Evolutionary conservation across 2,797 vertebrate species (phyloP).

Genomic region (Lepus townsendii): DNA sequence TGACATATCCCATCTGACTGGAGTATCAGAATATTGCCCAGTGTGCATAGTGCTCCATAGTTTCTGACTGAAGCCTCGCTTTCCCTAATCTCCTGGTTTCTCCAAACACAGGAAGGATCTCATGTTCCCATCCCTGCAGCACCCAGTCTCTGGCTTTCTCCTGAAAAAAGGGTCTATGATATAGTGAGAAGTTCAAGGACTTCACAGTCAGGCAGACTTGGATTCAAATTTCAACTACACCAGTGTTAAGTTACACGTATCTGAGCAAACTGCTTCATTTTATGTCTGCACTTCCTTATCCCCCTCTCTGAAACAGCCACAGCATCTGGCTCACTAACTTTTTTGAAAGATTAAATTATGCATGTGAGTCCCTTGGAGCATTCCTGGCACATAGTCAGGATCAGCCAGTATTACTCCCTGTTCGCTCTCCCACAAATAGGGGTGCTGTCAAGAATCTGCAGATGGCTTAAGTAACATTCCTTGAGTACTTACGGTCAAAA

Average conservation of each 20-base stretch:
- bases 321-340: neutral
- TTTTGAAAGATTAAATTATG: slow-evolving; percentile 56
- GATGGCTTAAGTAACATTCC: neutral
- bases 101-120: neutral
- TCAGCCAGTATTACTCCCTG: neutral
- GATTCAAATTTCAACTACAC: neutral
- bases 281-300: neutral
- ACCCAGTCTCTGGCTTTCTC: neutral
- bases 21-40: neutral
- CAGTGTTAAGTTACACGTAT: neutral
- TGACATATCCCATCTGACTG: neutral
- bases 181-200: neutral
- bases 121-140: neutral
- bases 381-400: neutral
- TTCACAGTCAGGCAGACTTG: neutral
- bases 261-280: neutral
- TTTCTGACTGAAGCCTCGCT: neutral
- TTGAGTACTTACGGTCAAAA: slow-evolving; percentile 1
- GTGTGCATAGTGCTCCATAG: neutral
- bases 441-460: neutral
- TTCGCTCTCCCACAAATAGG: slow-evolving; percentile 21
- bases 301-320: slow-evolving; percentile 23
- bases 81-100: neutral
- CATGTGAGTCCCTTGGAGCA: neutral
- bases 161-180: neutral